phyloP scores from a whole-genome alignment of 2,797 vertebrate species.

The Salmo trutta region DNA sequence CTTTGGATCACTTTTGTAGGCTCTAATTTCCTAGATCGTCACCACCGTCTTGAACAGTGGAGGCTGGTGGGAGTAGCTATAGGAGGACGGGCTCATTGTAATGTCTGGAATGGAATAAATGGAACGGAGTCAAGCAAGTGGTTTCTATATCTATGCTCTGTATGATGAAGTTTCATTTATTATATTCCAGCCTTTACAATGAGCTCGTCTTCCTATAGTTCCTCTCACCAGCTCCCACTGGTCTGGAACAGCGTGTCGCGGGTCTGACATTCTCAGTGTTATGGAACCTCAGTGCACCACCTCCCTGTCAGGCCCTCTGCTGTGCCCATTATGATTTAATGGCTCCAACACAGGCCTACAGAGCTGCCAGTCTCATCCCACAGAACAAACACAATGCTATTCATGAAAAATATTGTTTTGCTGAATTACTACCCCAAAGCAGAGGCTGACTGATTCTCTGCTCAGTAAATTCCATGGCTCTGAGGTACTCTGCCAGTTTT shows the following conservation, averaged over 20 bases:
- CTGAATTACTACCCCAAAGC: conserved; percentile 45
- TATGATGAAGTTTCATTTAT: too few relatives aligned
- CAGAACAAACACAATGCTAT: conserved; percentile 42
- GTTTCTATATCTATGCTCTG: too few relatives aligned
- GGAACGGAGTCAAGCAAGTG: too few relatives aligned
- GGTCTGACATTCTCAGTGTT: not conserved
- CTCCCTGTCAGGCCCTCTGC: conserved; percentile 6
- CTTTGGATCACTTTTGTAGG: not conserved
- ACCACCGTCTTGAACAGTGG: not conserved
- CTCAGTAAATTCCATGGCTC: conserved; percentile 48
- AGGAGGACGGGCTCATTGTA: too few relatives aligned
- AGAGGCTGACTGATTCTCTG: conserved; percentile 36
- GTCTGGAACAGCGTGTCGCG: not conserved
- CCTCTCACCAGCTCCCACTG: too few relatives aligned
- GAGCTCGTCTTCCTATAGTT: too few relatives aligned
- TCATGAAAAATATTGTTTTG: conserved; percentile 58
- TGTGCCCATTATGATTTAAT: not conserved
- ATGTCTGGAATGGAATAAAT: too few relatives aligned
- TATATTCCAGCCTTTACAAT: too few relatives aligned
- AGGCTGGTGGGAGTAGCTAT: too few relatives aligned
- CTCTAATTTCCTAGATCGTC: not conserved
- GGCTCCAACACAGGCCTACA: not conserved
- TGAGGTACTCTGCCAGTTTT: conserved; percentile 55
- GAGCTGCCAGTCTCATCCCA: conserved; percentile 1
- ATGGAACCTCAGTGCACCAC: conserved; percentile 3